Evolutionary conservation across 1,140 invertebrate species (phyloP), one percentile per base, ranked within the genome.

Genomic region (Ceratosolen fusciceps): DNA sequence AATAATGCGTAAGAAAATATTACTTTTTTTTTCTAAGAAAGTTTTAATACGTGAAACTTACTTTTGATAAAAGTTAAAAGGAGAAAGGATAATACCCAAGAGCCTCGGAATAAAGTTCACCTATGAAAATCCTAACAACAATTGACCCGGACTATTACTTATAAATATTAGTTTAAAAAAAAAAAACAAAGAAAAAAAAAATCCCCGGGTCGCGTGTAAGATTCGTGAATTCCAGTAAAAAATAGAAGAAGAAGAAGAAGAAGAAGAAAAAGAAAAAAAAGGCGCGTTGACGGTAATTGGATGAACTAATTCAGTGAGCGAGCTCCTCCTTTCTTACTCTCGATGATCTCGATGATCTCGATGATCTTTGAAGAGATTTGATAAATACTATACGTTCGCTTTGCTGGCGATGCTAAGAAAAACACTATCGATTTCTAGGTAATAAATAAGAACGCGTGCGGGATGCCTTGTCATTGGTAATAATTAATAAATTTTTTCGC

Each of bases 61-160:
- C 72, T 74, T 31, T 5, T 67, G 60, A 74, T 79, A 74, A 79
- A 74, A 74, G 72, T 79, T 74, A 12, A 67, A 67, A 47, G 19
- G 74, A 49, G 70, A 54, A n/a, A 65, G 74, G 78, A 79, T 74
- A 60, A 74, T 70, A 74, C 78, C 39, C 72, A 7, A 2, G 77
- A 52, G 77, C 21, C 39, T 2, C 19, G 1, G 65, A n/a, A 7
- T 43, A 58, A 65, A 67, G 62, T 52, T 37, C 39, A 49, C 14
- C 52, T 29, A 16, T 34, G 76, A 62, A 72, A 71, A 72, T 72
- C 71, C 52, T 62, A 72, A 67, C 68, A 37, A 49, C 68, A 54
- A 72, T 68, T 72, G 76, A 78, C 37, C 54, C 21, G 21, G 7
- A 8, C 52, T 43, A 47, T 72, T 26, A 72, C 72, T 78, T 78